Evolutionary conservation across 2,797 vertebrate genomes (phyloP), one percentile per base, ranked within the genome.

Genomic region (Microctenopoma stevenorrisi): DNA sequence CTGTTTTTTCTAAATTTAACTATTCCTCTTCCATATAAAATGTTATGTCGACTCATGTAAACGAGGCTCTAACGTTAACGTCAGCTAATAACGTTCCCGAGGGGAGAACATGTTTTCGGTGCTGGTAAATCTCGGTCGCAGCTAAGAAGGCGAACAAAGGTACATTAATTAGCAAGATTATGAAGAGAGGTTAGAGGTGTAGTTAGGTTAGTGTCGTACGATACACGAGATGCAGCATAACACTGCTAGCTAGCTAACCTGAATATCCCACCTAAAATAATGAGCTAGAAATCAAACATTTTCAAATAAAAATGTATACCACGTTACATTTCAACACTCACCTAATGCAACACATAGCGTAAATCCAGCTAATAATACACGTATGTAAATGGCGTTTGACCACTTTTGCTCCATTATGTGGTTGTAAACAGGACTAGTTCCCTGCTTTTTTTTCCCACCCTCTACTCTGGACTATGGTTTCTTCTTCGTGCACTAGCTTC

Each of bases 321-420:
- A 4, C 1, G 1, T 3, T 1, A 12, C 22, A n/a, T 5, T 13
- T 7, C 15, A 16, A 8, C 35, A 91, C 92, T 93, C 60, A 93
- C 92, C 90, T 12, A 82, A 76, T n/a, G 80, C 16, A 26, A 89
- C 13, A 56, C 47, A 89, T 3, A 91, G 44, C 25, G 78, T 74
- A 40, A 89, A 79, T 81, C 86, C 88, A 47, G 75, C 72, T 28
- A 89, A 8, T 62, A 92, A 57, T 16, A 83, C 38, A 1, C 82
- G 61, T 55, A 49, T 77, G 69, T 64, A 60, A 30, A 55, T 9
- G 48, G 30, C 52, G 30, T 74, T 74, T 16, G 79, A 50, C 80
- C 79, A 42, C 82, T 83, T 88, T n/a, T 68, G 64, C 64, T 92
- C 89, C 92, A 92, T 93, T 79, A 51, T 87, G 78, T 76, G 78